Evolutionary conservation across 2,113 vertebrate genomes (phyloP).

Genomic region (Acanthochromis polyacanthus): DNA sequence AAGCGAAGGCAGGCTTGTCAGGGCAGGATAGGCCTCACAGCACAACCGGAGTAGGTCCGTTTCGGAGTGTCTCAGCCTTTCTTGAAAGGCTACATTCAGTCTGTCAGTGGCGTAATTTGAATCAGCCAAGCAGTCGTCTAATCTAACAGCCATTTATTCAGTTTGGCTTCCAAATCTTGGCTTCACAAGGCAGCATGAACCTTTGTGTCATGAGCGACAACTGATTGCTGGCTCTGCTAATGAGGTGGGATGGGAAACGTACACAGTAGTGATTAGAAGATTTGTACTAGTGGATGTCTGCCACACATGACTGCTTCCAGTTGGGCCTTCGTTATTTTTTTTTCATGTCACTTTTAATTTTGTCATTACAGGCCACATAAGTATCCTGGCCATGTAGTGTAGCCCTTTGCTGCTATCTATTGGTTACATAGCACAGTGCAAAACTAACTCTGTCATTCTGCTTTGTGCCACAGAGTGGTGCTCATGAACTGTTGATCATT

Average conservation of each 20-base stretch:
- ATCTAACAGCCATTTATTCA: slow-evolving; percentile 23
- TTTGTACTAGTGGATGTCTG: not conserved
- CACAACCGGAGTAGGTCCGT: not conserved
- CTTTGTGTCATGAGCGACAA: not conserved
- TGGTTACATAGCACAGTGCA: not conserved
- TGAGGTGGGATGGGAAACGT: not conserved
- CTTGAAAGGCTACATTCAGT: slow-evolving; percentile 16
- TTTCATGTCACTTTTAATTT: not conserved
- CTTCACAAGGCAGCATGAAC: slow-evolving; percentile 1
- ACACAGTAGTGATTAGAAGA: not conserved
- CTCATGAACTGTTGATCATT: slow-evolving; percentile 36
- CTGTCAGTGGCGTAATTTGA: not conserved
- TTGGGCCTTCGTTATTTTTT: not conserved
- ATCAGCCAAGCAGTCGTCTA: not conserved
- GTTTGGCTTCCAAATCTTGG: slow-evolving; percentile 13
- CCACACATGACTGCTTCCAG: not conserved
- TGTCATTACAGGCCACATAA: not conserved
- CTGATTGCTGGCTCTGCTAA: not conserved
- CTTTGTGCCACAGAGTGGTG: slow-evolving; percentile 62
- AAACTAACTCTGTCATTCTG: slow-evolving; percentile 6
- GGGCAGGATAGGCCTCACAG: slow-evolving; percentile 57
- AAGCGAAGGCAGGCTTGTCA: slow-evolving; percentile 64
- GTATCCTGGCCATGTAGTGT: not conserved
- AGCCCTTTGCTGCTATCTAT: slow-evolving; percentile 51
- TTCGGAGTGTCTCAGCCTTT: slow-evolving; percentile 3